Base-by-base conservation (phyloP, 1,140 invertebrate genomes). In the Octopus sinensis region DNA sequence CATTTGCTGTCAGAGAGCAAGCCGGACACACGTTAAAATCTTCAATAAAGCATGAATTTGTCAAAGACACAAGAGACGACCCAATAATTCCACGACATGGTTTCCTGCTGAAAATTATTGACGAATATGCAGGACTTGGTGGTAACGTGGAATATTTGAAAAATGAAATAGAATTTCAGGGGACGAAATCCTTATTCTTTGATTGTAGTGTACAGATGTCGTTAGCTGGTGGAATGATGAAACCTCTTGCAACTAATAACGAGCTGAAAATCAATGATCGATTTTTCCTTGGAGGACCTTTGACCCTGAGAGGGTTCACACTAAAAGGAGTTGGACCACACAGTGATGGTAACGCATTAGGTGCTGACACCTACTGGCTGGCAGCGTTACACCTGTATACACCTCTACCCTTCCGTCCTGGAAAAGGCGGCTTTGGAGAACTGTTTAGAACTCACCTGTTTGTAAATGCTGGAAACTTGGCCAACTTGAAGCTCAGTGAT, bases 261-360 rank as follows among this genome's bases (percentile, higher is more conserved):
- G 92, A 88, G 92, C 93, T 87, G 92, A 94, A 75, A 93, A 93
- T 97, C 83, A 92, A 93, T 62, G 96, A 98, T 90, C 92, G 93
- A 83, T 96, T 96, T 92, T 97, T 94, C 89, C 91, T 97, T 53
- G 96, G 96, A 54, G 96, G 96, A 1, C 96, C 96, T 1, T 90
- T 96, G 71, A 94, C 94, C 82, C 85, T 97, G 10, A 91, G 96
- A 87, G 96, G 96, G 17, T 98, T 97, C 89, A 92, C 94, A 75
- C 92, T 94, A 88, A 92, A 95, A 84, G 96, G 96, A 52, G 93
- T 95, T 30, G 96, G 96, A 0, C 96, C 96, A 3, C 94, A 95
- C 84, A 90, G 91, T 78, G 94, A 96, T 85, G 94, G 94, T 30
- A 88, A 88, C 86, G 89, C 91, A 7, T 80, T 92, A 6, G 92